Percentiles rank a stretch among this genome's conserved stretches.
phyloP scores from a whole-genome alignment of 2,797 vertebrate genomes.

The Esox lucius region DNA sequence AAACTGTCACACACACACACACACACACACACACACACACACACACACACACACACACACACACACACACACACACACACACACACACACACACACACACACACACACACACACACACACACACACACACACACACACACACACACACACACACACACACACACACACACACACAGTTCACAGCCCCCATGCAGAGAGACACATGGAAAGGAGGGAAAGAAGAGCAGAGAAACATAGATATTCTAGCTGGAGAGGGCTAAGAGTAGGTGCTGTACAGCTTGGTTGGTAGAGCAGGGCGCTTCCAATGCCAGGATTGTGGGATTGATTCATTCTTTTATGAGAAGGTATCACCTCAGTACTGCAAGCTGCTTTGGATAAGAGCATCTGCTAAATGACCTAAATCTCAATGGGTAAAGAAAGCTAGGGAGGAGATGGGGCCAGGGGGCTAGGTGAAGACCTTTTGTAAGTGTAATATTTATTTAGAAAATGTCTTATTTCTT shows the following conservation, averaged over 20 bases:
- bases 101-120: conserved; percentile 20
- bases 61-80: conserved; percentile 37
- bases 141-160: conserved; percentile 34
- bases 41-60: conserved; percentile 38
- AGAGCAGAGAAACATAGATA: neutral
- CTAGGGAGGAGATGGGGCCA: neutral
- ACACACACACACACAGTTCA: conserved; percentile 13
- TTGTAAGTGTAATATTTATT: too few relatives aligned
- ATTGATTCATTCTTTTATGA: too few relatives aligned
- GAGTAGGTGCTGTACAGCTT: too few relatives aligned
- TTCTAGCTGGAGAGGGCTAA: neutral
- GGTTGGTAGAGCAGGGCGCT: too few relatives aligned
- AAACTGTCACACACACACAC: conserved; percentile 48
- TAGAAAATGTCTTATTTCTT: too few relatives aligned
- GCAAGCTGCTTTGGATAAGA: neutral
- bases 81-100: conserved; percentile 31
- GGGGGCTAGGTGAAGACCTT: conserved; percentile 2
- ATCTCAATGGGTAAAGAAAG: neutral
- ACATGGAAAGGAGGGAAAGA: conserved; percentile 1
- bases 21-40: conserved; percentile 36
- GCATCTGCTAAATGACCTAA: too few relatives aligned
- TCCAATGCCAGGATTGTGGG: too few relatives aligned
- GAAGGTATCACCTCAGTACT: too few relatives aligned
- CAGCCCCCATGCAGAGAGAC: conserved; percentile 13
- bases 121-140: conserved; percentile 41